These are phyloP conservation scores for Ypsolopha scabrella DNA, from an alignment of 2,888 invertebrate species.

Conservation along the genomic window DNA sequence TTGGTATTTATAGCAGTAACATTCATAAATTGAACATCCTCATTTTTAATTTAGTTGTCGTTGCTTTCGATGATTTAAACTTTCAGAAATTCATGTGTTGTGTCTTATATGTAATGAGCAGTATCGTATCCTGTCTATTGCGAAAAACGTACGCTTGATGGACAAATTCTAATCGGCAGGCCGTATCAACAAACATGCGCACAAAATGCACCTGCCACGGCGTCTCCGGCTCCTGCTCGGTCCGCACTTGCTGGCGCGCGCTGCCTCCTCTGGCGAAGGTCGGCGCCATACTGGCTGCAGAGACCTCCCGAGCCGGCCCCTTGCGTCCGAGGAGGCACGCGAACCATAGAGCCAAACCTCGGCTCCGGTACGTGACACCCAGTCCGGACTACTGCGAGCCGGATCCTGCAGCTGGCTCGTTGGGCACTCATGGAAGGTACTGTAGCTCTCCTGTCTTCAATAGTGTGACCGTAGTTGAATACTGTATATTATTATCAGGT, in stretches of 20 bases:
- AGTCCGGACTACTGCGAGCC: slow-evolving; percentile 87
- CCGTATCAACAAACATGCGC: slow-evolving; percentile 67
- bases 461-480: background rate
- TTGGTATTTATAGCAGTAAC: too few species aligned
- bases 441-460: background rate
- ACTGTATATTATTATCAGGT: background rate
- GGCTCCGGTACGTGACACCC: slow-evolving; percentile 81
- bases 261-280: slow-evolving; percentile 71
- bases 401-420: slow-evolving; percentile 78
- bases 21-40: too few species aligned
- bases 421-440: slow-evolving; percentile 83
- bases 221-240: slow-evolving; percentile 85
- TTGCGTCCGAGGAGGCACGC: slow-evolving; percentile 39
- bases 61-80: too few species aligned
- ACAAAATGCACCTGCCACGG: slow-evolving; percentile 87
- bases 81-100: too few species aligned
- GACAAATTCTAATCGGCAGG: slow-evolving; percentile 40
- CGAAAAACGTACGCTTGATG: too few species aligned
- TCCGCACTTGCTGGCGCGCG: slow-evolving; percentile 85
- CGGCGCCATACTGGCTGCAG: slow-evolving; percentile 54
- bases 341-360: slow-evolving; percentile 57
- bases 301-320: slow-evolving; percentile 51
- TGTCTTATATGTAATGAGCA: too few species aligned
- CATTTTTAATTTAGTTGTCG: too few species aligned
- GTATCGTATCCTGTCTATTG: too few species aligned